Evolutionary conservation across 2,113 vertebrate species (phyloP), one percentile per base, ranked within the genome.

Genomic region (Amazona guildingii): DNA sequence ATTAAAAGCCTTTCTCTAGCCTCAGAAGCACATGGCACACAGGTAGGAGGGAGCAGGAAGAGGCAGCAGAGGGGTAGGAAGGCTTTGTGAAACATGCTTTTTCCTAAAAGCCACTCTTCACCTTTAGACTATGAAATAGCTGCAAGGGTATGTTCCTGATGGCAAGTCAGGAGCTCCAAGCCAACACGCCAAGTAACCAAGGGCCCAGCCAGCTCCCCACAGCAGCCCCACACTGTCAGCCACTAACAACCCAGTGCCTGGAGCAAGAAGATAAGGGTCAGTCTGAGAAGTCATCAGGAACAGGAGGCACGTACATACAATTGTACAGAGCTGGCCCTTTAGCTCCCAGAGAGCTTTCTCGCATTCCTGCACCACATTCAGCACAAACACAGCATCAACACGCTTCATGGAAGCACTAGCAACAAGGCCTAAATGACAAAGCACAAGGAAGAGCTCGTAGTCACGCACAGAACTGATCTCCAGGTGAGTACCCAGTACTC

Each of bases 71-170:
- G 43, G 48, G 69, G 41, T 43, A 39, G 31, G 84, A 88, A 92
- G 14, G 72, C n/a, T 89, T 33, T 90, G 78, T 77, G 64, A 81
- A 95, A 95, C 20, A 52, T 1, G 28, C 17, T 90, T 77, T 72
- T 92, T 88, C 78, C 95, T 74, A 84, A 63, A 79, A 97, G 48
- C 3, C 89, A 69, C 88, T 96, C 66, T 80, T 49, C 29, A 87
- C 49, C 74, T 87, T 69, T 62, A 87, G 93, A 55, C 74, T 33
- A 67, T 23, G 59, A 48, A 97, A 94, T 29, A 95, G 78, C 92
- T 91, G 80, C 70, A 51, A 49, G 23, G 15, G 29, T 24, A 59
- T 24, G 86, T 23, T 64, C 80, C 85, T 83, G 92, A 62, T 57
- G 54, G 79, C 80, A 92, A 91, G 16, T 55, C 75, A 91, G 63